phyloP scores from a whole-genome alignment of 2,888 invertebrate species.

The Cataglyphis cursor region DNA sequence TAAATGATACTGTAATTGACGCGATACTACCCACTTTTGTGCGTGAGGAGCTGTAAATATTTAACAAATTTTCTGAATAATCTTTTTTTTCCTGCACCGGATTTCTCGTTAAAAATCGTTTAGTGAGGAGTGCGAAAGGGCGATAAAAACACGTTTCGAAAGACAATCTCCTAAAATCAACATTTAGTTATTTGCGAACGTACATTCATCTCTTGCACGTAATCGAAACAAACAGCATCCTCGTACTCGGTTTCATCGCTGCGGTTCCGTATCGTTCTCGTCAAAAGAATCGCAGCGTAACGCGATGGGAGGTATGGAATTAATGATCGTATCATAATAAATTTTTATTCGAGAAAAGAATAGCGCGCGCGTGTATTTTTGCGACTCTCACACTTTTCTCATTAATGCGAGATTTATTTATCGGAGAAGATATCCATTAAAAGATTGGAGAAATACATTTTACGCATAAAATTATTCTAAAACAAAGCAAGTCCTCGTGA shows the following conservation, averaged over 20 bases:
- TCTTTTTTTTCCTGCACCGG: background rate
- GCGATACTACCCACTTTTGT: constrained; percentile 6
- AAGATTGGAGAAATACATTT: background rate
- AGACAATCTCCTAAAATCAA: constrained; percentile 55
- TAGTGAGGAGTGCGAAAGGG: constrained; percentile 38
- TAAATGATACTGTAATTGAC: constrained; percentile 34
- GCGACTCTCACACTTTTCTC: background rate
- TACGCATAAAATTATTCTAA: background rate
- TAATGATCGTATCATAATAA: constrained; percentile 9
- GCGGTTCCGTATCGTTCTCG: background rate
- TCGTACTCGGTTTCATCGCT: background rate
- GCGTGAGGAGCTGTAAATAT: constrained; percentile 18
- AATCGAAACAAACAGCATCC: constrained; percentile 55
- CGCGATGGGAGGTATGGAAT: background rate
- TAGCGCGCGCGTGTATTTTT: background rate
- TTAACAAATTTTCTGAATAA: constrained; percentile 50
- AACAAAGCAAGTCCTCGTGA: constrained; percentile 8
- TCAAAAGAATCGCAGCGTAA: constrained; percentile 1
- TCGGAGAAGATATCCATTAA: background rate
- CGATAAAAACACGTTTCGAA: constrained; percentile 45
- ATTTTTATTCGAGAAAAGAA: background rate
- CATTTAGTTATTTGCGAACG: constrained; percentile 50
- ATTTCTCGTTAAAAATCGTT: constrained; percentile 46
- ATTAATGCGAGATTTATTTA: background rate
- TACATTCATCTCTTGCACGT: constrained; percentile 47